Conservation (phyloP, 2,888 invertebrate species). For the Creontiades dilutus region DNA sequence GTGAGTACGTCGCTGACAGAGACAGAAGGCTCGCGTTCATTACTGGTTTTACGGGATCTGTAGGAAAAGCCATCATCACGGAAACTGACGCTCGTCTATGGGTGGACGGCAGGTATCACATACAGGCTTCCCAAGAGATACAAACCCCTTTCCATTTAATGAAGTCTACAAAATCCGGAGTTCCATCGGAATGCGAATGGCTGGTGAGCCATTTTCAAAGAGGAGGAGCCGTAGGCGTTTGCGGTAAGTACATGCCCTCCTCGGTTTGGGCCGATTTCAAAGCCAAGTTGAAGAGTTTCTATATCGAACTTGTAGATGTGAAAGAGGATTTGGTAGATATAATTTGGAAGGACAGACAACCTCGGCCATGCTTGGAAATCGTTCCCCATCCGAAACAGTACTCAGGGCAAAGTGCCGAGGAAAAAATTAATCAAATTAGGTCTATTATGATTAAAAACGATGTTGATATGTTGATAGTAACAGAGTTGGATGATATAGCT, state of each 20-base stretch:
- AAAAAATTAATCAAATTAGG: conserved; percentile 85
- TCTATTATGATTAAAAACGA: conserved; percentile 84
- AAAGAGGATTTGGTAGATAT: conserved; percentile 86
- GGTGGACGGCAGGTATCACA: conserved; percentile 98
- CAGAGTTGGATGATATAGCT: conserved; percentile 92
- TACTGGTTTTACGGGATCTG: conserved; percentile 94
- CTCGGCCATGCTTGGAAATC: conserved; percentile 79
- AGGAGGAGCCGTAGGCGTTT: conserved; percentile 87
- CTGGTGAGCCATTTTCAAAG: conserved; percentile 82
- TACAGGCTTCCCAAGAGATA: conserved; percentile 85
- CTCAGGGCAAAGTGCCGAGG: conserved; percentile 83
- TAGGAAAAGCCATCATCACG: conserved; percentile 90
- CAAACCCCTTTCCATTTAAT: conserved; percentile 3
- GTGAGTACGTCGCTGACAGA: conserved; percentile 92
- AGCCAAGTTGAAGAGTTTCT: conserved; percentile 82
- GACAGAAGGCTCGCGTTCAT: conserved; percentile 92
- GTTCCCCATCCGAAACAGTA: conserved; percentile 83
- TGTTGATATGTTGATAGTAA: conserved; percentile 84
- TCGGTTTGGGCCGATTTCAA: conserved; percentile 83
- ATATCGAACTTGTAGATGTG: conserved; percentile 85
- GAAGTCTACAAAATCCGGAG: conserved; percentile 76
- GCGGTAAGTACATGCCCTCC: conserved; percentile 86
- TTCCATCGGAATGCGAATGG: conserved; percentile 82
- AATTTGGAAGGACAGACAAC: conserved; percentile 81
- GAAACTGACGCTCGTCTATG: conserved; percentile 90